Evolutionary conservation across 2,113 vertebrate species (phyloP), one percentile per base, ranked within the genome.

Genomic region (Psettodes erumei): DNA sequence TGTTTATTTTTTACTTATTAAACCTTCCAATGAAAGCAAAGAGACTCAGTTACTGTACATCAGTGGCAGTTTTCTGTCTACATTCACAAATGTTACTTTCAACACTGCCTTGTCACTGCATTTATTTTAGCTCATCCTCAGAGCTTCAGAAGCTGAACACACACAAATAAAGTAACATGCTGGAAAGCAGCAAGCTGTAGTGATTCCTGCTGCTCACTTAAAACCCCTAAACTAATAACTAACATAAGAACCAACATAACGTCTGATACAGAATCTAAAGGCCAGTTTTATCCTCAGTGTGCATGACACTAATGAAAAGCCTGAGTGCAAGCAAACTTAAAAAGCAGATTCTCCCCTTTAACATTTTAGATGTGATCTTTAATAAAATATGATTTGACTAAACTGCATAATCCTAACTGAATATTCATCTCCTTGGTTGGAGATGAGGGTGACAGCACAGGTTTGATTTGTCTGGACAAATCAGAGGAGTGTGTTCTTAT

Each of bases 311-410:
- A 10, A 32, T 79, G 30, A 77, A 69, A 58, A 37, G 27, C 76
- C 40, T 33, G 33, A 59, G 37, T 42, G 13, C 62, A n/a, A n/a
- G 45, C 37, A 15, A 61, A 75, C 64, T 81, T 86, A 1, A 80
- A 86, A 88, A 48, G 42, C 8, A 12, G 55, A 77, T 77, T 77
- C 56, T 35, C 23, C 35, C 69, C 21, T 86, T 82, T 79, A 83
- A 80, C 56, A 67, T 86, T 76, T 83, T 75, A 67, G 64, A 87
- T 86, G 67, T 6, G 16, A 55, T 81, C 60, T 79, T 88, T 58
- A 83, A 81, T 87, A 86, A 83, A 88, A 85, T 23, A 89, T 74
- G 56, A 84, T 64, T 60, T 15, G 4, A 70, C 27, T 79, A 77
- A 89, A 81, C 56, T 77, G 63, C 58, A 56, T 43, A 69, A n/a